A percentile compares a stretch with the other conserved stretches of the same genome.
Conservation (phyloP, 2,113 vertebrate genomes). For the Terrapene triunguis region DNA sequence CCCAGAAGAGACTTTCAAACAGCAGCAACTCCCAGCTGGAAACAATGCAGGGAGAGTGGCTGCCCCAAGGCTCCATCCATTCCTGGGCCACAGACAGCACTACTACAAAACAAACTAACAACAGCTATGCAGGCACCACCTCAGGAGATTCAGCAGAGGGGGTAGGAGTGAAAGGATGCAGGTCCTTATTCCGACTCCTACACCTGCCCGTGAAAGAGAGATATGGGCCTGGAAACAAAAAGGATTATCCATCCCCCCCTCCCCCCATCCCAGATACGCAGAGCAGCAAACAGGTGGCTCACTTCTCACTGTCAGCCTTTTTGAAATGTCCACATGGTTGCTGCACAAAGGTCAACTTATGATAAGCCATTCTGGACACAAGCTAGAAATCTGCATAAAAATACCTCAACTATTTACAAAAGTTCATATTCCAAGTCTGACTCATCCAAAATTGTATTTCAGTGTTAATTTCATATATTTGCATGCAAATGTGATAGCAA, state of each 20-base stretch:
- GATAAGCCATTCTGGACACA: rapidly evolving
- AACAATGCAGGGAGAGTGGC: background rate
- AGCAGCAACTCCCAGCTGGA: background rate
- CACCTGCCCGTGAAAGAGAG: background rate
- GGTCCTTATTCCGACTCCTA: background rate
- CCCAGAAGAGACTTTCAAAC: background rate
- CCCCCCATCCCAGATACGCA: background rate
- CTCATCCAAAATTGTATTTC: background rate
- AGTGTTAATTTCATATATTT: rapidly evolving
- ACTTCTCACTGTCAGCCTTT: rapidly evolving
- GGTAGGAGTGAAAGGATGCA: background rate
- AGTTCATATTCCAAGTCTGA: background rate
- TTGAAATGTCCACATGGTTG: background rate
- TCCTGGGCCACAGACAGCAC: background rate
- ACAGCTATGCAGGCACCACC: background rate
- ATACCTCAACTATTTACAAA: rapidly evolving
- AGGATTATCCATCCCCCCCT: background rate
- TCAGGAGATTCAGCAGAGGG: background rate
- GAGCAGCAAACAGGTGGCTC: rapidly evolving
- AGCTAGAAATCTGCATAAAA: background rate
- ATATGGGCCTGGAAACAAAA: background rate
- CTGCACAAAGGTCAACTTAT: rapidly evolving
- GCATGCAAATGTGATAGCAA: background rate
- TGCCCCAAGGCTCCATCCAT: background rate
- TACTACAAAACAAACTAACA: background rate